A percentile compares a stretch with the other conserved stretches of the same genome.
Evolutionary conservation across 2,113 vertebrate species (phyloP).

Genomic region (Chaenocephalus aceratus): DNA sequence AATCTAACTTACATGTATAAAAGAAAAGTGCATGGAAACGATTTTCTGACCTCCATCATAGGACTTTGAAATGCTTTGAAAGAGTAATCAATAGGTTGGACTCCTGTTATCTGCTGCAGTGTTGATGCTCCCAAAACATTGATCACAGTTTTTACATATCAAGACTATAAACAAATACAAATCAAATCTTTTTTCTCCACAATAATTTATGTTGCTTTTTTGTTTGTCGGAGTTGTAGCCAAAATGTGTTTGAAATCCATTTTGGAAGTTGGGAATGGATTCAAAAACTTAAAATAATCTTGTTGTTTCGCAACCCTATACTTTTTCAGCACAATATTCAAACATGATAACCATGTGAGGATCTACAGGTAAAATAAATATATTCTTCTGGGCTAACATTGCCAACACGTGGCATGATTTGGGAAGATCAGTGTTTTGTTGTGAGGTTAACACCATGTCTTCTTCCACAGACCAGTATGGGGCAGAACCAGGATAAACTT

Average conservation of each 20-base stretch:
- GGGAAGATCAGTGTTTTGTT: conserved; percentile 14
- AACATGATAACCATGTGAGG: background rate
- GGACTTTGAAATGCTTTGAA: conserved; percentile 7
- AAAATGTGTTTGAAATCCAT: too few relatives aligned
- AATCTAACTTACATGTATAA: background rate
- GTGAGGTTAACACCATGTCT: conserved; percentile 59
- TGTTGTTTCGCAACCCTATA: too few relatives aligned
- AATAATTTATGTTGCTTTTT: too few relatives aligned
- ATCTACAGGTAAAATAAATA: conserved; percentile 32
- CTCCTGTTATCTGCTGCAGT: background rate
- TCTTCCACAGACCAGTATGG: conserved; percentile 83
- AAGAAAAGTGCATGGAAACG: background rate
- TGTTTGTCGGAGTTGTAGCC: too few relatives aligned
- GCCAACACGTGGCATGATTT: conserved; percentile 50
- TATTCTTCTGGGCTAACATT: conserved; percentile 42
- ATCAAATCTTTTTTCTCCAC: too few relatives aligned
- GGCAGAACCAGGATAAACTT: conserved; percentile 82
- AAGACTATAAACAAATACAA: background rate
- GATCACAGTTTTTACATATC: background rate
- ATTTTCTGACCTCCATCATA: conserved; percentile 20
- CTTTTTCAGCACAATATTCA: conserved; percentile 12
- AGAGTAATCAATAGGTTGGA: background rate
- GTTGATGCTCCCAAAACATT: background rate
- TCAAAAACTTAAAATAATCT: too few relatives aligned
- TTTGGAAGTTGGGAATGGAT: too few relatives aligned